phyloP scores from a whole-genome alignment of 2,113 vertebrate genomes.

The Hydropotes inermis region DNA sequence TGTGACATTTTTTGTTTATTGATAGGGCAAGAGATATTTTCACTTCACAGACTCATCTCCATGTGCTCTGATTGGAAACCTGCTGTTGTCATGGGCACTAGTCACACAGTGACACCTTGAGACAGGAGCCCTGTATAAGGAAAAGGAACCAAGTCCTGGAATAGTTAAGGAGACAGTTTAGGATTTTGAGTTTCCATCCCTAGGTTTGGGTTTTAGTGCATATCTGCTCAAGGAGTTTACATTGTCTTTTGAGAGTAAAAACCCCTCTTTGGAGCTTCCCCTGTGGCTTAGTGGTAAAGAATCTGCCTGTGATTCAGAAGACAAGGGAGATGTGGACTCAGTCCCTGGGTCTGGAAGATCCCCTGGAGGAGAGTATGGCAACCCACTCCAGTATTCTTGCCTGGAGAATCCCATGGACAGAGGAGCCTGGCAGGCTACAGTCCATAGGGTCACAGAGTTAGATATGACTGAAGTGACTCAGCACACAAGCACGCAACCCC shows the following conservation, averaged over 20 bases:
- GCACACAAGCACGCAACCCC: rapidly evolving
- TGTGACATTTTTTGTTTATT: not conserved
- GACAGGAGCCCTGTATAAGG: not conserved
- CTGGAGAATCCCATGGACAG: not conserved
- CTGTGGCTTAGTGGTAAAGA: not conserved
- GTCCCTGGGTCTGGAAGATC: not conserved
- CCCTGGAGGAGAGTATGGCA: not conserved
- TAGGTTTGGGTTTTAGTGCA: not conserved
- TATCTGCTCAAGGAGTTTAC: not conserved
- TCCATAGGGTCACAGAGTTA: not conserved
- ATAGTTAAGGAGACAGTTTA: not conserved
- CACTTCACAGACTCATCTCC: not conserved
- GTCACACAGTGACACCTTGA: not conserved
- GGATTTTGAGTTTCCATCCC: not conserved
- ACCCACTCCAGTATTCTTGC: not conserved
- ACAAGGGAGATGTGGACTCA: not conserved
- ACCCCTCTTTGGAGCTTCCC: not conserved
- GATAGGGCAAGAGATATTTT: not conserved
- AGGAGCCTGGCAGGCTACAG: not conserved
- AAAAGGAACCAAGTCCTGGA: not conserved
- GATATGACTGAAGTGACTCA: not conserved
- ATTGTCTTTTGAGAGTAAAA: not conserved
- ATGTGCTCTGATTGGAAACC: not conserved
- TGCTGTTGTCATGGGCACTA: not conserved
- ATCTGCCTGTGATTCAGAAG: not conserved